Evolutionary conservation across 2,888 invertebrate species (phyloP).

Genomic region (Epinotia bilunana): DNA sequence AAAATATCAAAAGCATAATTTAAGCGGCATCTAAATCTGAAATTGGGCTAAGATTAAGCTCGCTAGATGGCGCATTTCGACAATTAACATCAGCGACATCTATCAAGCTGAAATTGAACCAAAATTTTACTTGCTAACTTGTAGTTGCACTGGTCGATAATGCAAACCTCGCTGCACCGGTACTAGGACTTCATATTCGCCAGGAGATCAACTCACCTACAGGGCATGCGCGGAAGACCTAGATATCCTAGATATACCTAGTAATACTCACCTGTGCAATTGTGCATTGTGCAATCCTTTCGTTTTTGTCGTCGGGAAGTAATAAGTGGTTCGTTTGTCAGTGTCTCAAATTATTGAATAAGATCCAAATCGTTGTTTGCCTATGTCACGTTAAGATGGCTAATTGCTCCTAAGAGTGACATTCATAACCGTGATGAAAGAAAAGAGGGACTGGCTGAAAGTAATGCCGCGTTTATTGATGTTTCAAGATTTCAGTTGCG

Average conservation of each 20-base stretch:
- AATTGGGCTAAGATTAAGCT: too few species aligned
- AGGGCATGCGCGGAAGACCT: conserved; percentile 41
- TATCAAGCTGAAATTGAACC: too few species aligned
- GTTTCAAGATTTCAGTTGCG: conserved; percentile 2
- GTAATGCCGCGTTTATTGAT: conserved; percentile 2
- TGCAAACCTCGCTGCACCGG: conserved; percentile 29
- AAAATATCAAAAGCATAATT: too few species aligned
- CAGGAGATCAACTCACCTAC: conserved; percentile 12
- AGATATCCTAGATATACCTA: conserved; percentile 13
- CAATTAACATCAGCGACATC: too few species aligned
- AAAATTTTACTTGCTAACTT: conserved; percentile 6
- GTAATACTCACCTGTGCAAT: conserved; percentile 23
- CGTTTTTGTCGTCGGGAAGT: neutral
- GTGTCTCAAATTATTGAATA: neutral
- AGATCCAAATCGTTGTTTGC: neutral
- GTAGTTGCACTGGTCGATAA: conserved; percentile 21
- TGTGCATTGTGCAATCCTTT: conserved; percentile 6
- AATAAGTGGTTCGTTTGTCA: neutral
- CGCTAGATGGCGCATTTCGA: too few species aligned
- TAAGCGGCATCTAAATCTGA: too few species aligned
- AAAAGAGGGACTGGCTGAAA: neutral
- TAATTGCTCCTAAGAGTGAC: too few species aligned
- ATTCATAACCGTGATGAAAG: neutral
- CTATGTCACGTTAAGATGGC: too few species aligned
- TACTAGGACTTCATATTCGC: conserved; percentile 29